Base-by-base conservation (phyloP, 2,888 invertebrate genomes). In the Himalopsyche japonica region DNA sequence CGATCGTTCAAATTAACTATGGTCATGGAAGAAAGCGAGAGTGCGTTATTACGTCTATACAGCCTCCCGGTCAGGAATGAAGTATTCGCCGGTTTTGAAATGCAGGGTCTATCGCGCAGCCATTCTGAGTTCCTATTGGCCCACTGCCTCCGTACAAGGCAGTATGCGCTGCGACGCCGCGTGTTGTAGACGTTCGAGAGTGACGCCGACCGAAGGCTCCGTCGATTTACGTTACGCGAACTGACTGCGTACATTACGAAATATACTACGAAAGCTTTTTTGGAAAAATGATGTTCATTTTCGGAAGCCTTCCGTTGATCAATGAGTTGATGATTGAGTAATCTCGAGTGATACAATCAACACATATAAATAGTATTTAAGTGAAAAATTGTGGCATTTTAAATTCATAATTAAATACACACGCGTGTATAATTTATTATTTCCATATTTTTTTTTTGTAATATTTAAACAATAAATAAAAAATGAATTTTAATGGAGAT, bases 161-260 rank as follows among this genome's bases (percentile, higher is more conserved):
- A 84, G 84, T 84, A 64, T 80, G 82, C 84, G 84, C 57, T 32
- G 79, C 49, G 80, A 76, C 82, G 76, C 79, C 82, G 76, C 81
- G 49, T 6, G 24, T 70, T n/a, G 18, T 43, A 76, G 48, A 83
- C 83, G 83, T 49, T 27, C 18, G 27, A 24, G 32, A 43, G 76
- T 30, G 76, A 76, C 76, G 76, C 76, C n/a, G 76, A n/a, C 6
- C 76, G 76, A 34, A 30, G 34, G n/a, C 34, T 76, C 27, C 43
- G 43, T 15, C 43, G 15, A 43, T 12, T 76, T 76, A 24, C 79
- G 79, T 10, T 43, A 70, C 83, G 80, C 43, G 76, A 78, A 49
- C 47, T 20, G 24, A 24, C 10, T n/a, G 30, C 32, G 32, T 43
- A n/a, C 15, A 20, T 77, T 78, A 10, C 30, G 34, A 6, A 78